Evolutionary conservation across 2,797 vertebrate genomes (phyloP).

Genomic region (Epinephelus malabaricus): DNA sequence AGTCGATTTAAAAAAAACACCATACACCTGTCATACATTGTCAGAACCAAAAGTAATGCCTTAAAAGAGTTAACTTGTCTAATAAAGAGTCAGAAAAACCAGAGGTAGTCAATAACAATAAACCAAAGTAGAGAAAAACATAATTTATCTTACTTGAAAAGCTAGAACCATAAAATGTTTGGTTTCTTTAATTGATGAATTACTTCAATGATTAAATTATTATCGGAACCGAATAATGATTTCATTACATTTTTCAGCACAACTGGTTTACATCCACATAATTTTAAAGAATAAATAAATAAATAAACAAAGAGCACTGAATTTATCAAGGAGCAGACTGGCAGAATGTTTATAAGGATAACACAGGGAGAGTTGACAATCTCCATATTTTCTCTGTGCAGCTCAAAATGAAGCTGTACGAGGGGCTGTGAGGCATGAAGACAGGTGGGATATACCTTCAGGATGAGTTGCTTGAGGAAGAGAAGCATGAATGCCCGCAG

Average conservation of each 20-base stretch:
- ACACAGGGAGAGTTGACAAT: constrained; percentile 29
- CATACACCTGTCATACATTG: background rate
- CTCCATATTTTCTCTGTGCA: constrained; percentile 37
- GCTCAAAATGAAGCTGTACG: constrained; percentile 30
- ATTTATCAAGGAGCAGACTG: constrained; percentile 29
- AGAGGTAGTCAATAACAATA: background rate
- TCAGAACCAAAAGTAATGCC: background rate
- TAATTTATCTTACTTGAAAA: constrained; percentile 27
- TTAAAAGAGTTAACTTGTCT: background rate
- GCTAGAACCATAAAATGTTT: constrained; percentile 22
- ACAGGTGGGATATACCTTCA: constrained; percentile 90
- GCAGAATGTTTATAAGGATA: constrained; percentile 34
- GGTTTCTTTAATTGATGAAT: constrained; percentile 13
- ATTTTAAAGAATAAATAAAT: constrained; percentile 4
- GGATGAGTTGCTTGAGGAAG: constrained; percentile 97
- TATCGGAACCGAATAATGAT: constrained; percentile 22
- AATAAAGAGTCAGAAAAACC: constrained; percentile 5
- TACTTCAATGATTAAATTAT: constrained; percentile 30
- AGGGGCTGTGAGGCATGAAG: constrained; percentile 56
- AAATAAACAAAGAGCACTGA: constrained; percentile 18
- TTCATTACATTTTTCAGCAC: constrained; percentile 30
- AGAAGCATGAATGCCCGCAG: constrained; percentile 95
- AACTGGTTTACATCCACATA: constrained; percentile 21
- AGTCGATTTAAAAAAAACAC: background rate
- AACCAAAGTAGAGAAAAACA: constrained; percentile 25